phyloP scores from a whole-genome alignment of 2,888 invertebrate species.

The Tridacna gigas region DNA sequence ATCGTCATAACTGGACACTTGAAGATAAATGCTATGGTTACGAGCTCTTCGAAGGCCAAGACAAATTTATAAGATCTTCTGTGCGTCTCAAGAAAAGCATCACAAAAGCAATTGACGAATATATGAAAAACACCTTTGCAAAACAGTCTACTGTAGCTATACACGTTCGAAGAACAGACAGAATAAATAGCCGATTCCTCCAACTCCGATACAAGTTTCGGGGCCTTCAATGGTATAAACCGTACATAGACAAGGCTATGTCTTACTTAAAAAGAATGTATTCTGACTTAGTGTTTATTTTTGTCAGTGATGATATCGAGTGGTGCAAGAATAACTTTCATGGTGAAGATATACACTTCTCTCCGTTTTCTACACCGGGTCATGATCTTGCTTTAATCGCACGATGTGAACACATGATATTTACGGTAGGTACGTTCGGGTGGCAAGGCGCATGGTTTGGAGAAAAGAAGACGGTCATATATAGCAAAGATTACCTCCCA shows the following conservation, averaged over 20 bases:
- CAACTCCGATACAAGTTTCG: neutral
- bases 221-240: neutral
- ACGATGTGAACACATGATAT: neutral
- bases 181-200: neutral
- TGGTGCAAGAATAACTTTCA: neutral
- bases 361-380: neutral
- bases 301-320: neutral
- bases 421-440: neutral
- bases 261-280: neutral
- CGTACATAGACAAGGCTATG: neutral
- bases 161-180: neutral
- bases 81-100: neutral
- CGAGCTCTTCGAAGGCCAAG: neutral
- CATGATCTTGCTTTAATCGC: slow-evolving; percentile 6
- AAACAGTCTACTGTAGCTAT: neutral
- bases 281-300: neutral
- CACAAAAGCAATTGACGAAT: neutral
- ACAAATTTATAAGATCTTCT: neutral
- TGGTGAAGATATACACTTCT: neutral
- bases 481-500: neutral
- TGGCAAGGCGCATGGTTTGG: neutral
- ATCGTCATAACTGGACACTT: neutral
- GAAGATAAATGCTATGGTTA: neutral
- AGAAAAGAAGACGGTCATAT: neutral
- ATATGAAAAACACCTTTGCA: neutral